phyloP scores from a whole-genome alignment of 2,888 invertebrate species.

The Pycnomerus fuliginosus region DNA sequence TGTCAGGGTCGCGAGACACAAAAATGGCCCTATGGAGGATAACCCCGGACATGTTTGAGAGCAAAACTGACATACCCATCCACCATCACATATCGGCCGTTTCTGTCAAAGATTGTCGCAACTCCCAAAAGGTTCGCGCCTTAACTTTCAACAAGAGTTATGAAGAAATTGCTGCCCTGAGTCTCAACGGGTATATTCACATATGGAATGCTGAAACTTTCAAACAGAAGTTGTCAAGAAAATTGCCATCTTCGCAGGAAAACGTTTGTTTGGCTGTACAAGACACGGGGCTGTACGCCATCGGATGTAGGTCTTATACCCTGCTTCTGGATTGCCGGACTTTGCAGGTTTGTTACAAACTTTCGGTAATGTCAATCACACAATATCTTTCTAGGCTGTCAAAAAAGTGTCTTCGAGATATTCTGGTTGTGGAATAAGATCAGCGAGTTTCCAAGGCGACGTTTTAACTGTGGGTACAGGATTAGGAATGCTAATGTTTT shows the following conservation, averaged over 20 bases:
- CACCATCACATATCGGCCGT: slow-evolving; percentile 65
- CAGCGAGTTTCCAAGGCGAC: slow-evolving; percentile 86
- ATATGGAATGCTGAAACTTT: slow-evolving; percentile 90
- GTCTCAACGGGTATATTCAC: slow-evolving; percentile 91
- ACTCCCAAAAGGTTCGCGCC: slow-evolving; percentile 75
- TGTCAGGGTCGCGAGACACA: slow-evolving; percentile 91
- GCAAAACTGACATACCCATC: slow-evolving; percentile 55
- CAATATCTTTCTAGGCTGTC: slow-evolving; percentile 56
- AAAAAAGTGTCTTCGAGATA: slow-evolving; percentile 83
- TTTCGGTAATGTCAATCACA: not conserved
- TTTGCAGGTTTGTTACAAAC: slow-evolving; percentile 58
- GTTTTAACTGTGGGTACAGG: slow-evolving; percentile 93
- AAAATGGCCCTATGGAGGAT: slow-evolving; percentile 89
- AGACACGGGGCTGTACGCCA: slow-evolving; percentile 85
- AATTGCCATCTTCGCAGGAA: slow-evolving; percentile 86
- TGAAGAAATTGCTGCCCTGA: slow-evolving; percentile 86
- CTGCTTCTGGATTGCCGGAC: slow-evolving; percentile 86
- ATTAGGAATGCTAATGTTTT: slow-evolving; percentile 88
- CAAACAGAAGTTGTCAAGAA: slow-evolving; percentile 81
- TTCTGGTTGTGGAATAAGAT: slow-evolving; percentile 89
- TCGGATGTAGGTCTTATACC: slow-evolving; percentile 92
- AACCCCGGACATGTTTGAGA: slow-evolving; percentile 52
- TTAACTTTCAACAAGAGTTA: slow-evolving; percentile 83
- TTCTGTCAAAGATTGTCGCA: slow-evolving; percentile 74
- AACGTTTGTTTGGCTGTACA: slow-evolving; percentile 91